Evolutionary conservation across 2,113 vertebrate species (phyloP).

Genomic region (Muscicapa adusta): DNA sequence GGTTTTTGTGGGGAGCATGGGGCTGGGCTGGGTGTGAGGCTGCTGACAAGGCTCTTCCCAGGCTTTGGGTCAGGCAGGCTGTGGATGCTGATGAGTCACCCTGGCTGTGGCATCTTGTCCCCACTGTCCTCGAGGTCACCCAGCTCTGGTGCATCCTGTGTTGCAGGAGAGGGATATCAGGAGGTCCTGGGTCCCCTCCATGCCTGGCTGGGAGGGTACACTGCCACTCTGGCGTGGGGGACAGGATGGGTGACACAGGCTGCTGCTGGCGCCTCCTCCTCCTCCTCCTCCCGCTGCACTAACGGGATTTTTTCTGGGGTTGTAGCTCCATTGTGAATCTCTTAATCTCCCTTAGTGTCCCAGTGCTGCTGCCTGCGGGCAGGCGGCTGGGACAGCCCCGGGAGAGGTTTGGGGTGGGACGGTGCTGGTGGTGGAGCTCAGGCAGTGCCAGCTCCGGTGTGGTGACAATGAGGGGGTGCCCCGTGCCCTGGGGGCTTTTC

Average conservation of each 20-base stretch:
- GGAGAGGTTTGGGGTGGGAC: not conserved
- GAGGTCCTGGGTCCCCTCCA: not conserved
- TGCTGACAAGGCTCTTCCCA: not conserved
- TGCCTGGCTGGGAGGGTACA: not conserved
- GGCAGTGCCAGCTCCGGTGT: not conserved
- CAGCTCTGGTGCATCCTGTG: not conserved
- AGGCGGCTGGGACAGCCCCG: not conserved
- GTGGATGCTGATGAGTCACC: not conserved
- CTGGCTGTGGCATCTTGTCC: not conserved
- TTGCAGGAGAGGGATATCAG: not conserved
- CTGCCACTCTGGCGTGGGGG: not conserved
- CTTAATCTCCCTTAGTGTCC: not conserved
- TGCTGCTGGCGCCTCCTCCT: not conserved
- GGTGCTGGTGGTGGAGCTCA: not conserved
- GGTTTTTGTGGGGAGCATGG: not conserved
- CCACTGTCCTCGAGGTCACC: not conserved
- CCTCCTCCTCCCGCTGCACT: not conserved
- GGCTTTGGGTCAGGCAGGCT: not conserved
- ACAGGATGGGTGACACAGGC: not conserved
- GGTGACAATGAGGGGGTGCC: not conserved
- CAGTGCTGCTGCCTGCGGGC: not conserved
- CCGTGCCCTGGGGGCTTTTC: not conserved
- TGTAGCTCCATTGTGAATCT: constrained; percentile 34
- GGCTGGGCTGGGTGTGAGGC: not conserved
- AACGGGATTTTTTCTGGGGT: constrained; percentile 35